Base-by-base conservation (phyloP, 2,888 invertebrate genomes). In the Tenthredo livida region DNA sequence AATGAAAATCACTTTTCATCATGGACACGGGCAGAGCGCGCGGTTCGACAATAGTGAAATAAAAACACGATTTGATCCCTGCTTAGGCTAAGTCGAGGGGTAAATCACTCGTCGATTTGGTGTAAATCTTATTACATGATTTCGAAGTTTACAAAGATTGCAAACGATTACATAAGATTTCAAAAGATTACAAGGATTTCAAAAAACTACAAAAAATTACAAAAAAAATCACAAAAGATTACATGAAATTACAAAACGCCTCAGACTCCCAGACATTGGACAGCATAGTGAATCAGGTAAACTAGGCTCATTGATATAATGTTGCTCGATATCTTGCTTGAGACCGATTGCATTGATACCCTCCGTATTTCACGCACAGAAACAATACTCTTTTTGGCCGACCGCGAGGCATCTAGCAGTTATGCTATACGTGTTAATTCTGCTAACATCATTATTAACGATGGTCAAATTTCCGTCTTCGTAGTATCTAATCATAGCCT, bases 401-500 rank as follows among this genome's bases (percentile, higher is more conserved):
- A 87, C 87, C 25, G 90, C 88, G 58, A 93, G 89, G 85, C 93
- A 93, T 82, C 88, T 90, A 25, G 93, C 89, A 77, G 88, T 88
- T 12, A 86, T 87, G 5, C 89, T 91, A 86, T 93, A 93, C 2
- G 90, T 86, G 58, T 92, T 92, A 33, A 92, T 89, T 29, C 93
- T 88, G 84, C 93, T 93, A 54, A 93, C 91, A 29, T 93, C 90
- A 7, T 92, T 90, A 40, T 91, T 91, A 54, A 88, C 88, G 0
- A 93, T 86, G n/a, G 90, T 90, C 21, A 90, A 92, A 87, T 90
- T 91, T 5, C 89, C 90, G 15, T 89, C 86, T 0, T 89, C 91
- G 85, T 90, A 87, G 75, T 90, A 89, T 0, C 94, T 92, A 1
- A 97, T 94, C 0, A 97, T 97, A 0, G 96, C 95, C 93, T 97